phyloP scores from a whole-genome alignment of 2,888 invertebrate genomes.

The Cyrtodaria siliqua region DNA sequence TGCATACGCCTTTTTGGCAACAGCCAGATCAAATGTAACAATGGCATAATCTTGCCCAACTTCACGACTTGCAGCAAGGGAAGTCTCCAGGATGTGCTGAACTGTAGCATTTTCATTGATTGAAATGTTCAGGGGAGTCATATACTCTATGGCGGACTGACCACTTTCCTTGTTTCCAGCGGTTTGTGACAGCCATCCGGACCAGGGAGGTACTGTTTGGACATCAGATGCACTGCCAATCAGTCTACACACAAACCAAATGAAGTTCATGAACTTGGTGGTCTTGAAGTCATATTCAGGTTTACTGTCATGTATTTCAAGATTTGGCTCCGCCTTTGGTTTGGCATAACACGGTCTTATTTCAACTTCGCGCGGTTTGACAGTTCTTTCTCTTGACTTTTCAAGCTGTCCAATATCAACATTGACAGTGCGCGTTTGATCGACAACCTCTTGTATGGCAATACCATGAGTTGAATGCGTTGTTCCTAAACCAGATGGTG shows the following conservation, averaged over 20 bases:
- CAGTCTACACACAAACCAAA: conserved; percentile 21
- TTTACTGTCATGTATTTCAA: conserved; percentile 2
- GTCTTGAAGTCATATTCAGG: background rate
- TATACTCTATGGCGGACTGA: conserved; percentile 47
- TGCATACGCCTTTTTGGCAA: conserved; percentile 59
- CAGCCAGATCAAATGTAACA: conserved; percentile 62
- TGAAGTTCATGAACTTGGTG: conserved; percentile 9
- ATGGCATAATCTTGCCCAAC: conserved; percentile 52
- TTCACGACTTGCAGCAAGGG: conserved; percentile 28
- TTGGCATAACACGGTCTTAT: conserved; percentile 36
- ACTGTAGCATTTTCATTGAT: conserved; percentile 61
- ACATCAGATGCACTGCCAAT: conserved; percentile 16
- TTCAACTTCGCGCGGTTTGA: conserved; percentile 3
- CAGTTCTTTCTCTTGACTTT: conserved; percentile 16
- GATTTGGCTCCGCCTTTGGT: conserved; percentile 31
- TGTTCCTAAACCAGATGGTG: conserved; percentile 45
- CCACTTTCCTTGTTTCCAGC: background rate
- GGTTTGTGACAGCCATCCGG: conserved; percentile 51
- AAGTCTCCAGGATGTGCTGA: conserved; percentile 48
- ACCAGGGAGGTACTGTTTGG: conserved; percentile 25
- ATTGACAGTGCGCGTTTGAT: background rate
- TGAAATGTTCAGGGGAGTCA: conserved; percentile 44
- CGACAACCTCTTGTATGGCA: conserved; percentile 48
- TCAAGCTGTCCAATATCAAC: background rate
- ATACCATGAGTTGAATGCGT: conserved; percentile 52